Conservation (phyloP, 2,797 vertebrate genomes). For the Poeciliopsis infans region DNA sequence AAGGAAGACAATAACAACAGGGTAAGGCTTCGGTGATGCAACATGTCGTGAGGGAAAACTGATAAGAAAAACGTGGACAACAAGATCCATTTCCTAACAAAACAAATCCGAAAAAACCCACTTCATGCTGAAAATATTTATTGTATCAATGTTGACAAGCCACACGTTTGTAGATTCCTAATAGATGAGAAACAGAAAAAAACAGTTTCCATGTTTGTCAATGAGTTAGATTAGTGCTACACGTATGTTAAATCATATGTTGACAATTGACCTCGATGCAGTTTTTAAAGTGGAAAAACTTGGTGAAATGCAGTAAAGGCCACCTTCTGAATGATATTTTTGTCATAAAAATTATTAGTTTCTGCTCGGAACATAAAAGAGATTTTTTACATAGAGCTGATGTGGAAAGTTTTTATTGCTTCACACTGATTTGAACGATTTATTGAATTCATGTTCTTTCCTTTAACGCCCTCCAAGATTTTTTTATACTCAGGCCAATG, state of each 20-base stretch:
- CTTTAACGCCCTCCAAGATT: too few species aligned
- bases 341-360: not conserved
- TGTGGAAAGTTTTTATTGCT: not conserved
- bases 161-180: not conserved
- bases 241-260: not conserved
- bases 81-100: not conserved
- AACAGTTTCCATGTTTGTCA: not conserved
- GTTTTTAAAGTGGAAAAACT: not conserved
- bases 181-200: not conserved
- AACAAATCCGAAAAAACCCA: not conserved
- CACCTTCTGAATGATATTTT: not conserved
- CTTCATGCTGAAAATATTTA: not conserved
- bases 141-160: not conserved
- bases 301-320: not conserved
- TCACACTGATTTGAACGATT: not conserved
- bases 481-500: not conserved
- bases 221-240: not conserved
- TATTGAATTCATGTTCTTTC: not conserved
- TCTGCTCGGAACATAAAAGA: not conserved
- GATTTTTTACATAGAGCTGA: not conserved
- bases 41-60: not conserved
- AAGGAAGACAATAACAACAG: not conserved
- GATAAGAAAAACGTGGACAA: not conserved
- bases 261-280: not conserved
- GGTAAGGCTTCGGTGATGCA: not conserved